Conservation (phyloP, 1,140 invertebrate species). For the Bombus impatiens region DNA sequence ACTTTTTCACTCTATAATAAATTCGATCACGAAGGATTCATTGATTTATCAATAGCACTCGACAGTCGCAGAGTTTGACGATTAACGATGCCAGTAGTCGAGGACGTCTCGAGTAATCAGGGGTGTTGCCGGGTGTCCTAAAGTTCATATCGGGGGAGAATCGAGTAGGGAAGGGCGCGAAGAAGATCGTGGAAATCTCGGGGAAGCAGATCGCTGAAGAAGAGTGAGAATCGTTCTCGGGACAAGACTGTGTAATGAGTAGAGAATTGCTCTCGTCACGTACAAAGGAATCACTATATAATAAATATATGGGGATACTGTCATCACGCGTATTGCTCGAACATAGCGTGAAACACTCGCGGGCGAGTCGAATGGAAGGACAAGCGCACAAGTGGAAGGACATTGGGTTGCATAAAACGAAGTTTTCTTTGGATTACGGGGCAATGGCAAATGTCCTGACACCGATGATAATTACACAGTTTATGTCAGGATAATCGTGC, state of each 20-base stretch:
- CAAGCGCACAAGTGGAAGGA: background rate
- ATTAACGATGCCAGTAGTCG: slow-evolving; percentile 70
- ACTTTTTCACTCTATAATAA: too few relatives aligned
- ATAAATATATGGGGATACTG: slow-evolving; percentile 33
- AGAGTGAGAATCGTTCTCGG: slow-evolving; percentile 72
- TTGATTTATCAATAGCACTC: slow-evolving; percentile 36
- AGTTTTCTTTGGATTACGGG: background rate
- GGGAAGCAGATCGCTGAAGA: slow-evolving; percentile 41
- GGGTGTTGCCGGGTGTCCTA: slow-evolving; percentile 37
- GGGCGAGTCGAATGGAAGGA: background rate
- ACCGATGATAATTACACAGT: background rate
- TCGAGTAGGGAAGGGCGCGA: slow-evolving; percentile 46
- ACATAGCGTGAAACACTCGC: background rate
- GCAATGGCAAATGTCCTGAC: background rate
- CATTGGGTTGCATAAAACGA: background rate
- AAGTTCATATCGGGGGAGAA: slow-evolving; percentile 41
- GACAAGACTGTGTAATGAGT: slow-evolving; percentile 80
- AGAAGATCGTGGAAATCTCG: slow-evolving; percentile 21
- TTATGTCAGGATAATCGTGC: slow-evolving; percentile 2
- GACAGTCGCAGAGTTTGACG: slow-evolving; percentile 35
- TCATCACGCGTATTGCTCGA: background rate
- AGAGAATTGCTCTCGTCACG: slow-evolving; percentile 78
- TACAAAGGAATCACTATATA: slow-evolving; percentile 57
- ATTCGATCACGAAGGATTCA: slow-evolving; percentile 24
- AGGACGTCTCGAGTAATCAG: slow-evolving; percentile 70